Base-by-base conservation (phyloP, 2,888 invertebrate genomes). In the Amiota mariae region DNA sequence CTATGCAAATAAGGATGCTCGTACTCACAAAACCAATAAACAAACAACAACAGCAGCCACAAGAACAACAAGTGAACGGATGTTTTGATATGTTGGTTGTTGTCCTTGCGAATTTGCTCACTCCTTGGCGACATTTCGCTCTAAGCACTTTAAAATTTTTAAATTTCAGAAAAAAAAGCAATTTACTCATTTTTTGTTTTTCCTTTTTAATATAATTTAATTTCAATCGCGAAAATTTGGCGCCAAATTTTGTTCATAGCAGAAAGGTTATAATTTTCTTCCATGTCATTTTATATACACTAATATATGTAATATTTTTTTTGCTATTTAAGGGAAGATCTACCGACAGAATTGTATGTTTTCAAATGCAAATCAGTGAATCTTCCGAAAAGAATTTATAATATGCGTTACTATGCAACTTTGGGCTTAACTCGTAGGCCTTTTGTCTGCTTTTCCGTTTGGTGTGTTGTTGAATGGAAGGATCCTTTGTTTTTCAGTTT, bases 1-100 rank as follows among this genome's bases (percentile, higher is more conserved):
- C 76, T 78, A 84, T 78, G 82, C 81, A 83, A 83, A 83, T 84
- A 82, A 82, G 82, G 85, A 84, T 77, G 79, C 54, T 12, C 49
- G 49, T 59, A 24, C 20, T 57, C 18, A 20, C 59, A 18, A 61
- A 12, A 24, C 20, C 18, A 61, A 10, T 11, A 63, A 18, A 46
- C n/a, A 8, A 13, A 63, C 11, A 63, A 63, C 24, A 63, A 63
- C 63, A 63, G 8, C 20, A 15, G 24, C 61, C 24, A 12, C 61
- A 61, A 61, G 61, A 15, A 61, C 61, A 61, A 12, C 61, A 61
- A 61, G 61, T 20, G 61, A 24, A 61, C 24, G 61, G 8, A 12
- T 59, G 59, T 59, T 59, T 59, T 36, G 59, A 18, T 59, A 20
- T 59, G 10, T 20, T 18, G 24, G 18, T 59, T 59, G 18, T 59